Evolutionary conservation across 2,113 vertebrate genomes (phyloP), one percentile per base, ranked within the genome.

Genomic region (Rhea pennata): DNA sequence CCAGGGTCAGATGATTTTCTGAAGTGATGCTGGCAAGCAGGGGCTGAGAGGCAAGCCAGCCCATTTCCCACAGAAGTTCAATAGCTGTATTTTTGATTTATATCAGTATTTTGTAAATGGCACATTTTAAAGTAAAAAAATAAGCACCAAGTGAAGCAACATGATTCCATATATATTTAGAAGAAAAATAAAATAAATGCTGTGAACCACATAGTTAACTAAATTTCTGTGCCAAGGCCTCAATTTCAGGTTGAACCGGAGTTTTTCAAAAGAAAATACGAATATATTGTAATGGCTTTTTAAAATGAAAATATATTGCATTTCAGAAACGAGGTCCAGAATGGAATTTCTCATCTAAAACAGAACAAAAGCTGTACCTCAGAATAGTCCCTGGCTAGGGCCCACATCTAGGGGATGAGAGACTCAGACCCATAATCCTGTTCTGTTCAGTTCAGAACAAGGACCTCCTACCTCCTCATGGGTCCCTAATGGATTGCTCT

Each of bases 11-110:
- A 91, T 50, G 67, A 91, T 73, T 89, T 97, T 96, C 74, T 92
- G 84, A 94, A 95, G 69, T 48, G 69, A 96, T 89, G 59, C 62
- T 96, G 92, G 91, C 71, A 91, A 92, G 84, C 75, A 89, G 23
- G 5, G 64, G 7, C 50, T 93, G 54, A 89, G 44, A 95, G 65
- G 81, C 10, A 9, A 95, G 92, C 92, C 95, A 95, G 86, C 15
- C 64, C 22, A 19, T 91, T 96, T 95, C 94, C 91, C 88, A 94
- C 92, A 96, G 88, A 94, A 92, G 19, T 94, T 95, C 78, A 70
- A 27, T 76, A 90, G 84, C 82, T 92, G 91, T 85, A 84, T 3
- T 89, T 92, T 82, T 95, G 59, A 92, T 94, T 96, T 95, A 91
- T 87, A 71, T 76, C 84, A 54, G 70, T 94, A 83, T 92, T 97